Conservation (phyloP, 2,113 vertebrate genomes). For the Sterna hirundo region DNA sequence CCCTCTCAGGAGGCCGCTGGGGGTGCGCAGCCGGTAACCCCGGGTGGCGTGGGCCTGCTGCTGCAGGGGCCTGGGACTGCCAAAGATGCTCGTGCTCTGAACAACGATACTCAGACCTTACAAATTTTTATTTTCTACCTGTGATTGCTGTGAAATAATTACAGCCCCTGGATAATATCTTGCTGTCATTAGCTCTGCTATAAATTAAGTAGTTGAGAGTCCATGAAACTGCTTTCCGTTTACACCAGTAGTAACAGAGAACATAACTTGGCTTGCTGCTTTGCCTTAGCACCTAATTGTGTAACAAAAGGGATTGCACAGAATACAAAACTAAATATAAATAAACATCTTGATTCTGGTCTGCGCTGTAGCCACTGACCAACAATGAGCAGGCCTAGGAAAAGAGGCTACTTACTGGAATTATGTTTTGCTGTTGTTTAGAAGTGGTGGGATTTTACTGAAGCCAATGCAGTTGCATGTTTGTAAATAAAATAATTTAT, state of each 20-base stretch:
- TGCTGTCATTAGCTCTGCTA: fast-evolving
- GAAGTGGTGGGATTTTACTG: not conserved
- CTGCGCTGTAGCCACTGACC: not conserved
- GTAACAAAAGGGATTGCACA: not conserved
- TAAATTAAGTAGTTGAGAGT: too few relatives aligned
- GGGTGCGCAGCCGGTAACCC: fast-evolving
- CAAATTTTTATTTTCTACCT: fast-evolving
- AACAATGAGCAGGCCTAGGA: not conserved
- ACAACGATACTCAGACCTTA: fast-evolving
- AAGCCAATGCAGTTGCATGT: not conserved
- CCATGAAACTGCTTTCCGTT: fast-evolving
- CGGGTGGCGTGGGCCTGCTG: fast-evolving
- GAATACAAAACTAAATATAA: not conserved
- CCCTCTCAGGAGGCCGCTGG: not conserved
- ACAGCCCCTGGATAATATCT: fast-evolving
- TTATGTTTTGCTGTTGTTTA: not conserved
- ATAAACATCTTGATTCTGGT: fast-evolving
- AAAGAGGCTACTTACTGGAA: not conserved
- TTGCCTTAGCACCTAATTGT: fast-evolving
- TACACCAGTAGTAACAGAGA: fast-evolving
- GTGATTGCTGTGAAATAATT: not conserved
- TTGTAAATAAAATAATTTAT: not conserved
- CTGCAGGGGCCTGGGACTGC: fast-evolving
- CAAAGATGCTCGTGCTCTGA: fast-evolving
- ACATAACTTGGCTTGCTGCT: not conserved